phyloP scores from a whole-genome alignment of 2,113 vertebrate species.

The Macquaria ambigua region DNA sequence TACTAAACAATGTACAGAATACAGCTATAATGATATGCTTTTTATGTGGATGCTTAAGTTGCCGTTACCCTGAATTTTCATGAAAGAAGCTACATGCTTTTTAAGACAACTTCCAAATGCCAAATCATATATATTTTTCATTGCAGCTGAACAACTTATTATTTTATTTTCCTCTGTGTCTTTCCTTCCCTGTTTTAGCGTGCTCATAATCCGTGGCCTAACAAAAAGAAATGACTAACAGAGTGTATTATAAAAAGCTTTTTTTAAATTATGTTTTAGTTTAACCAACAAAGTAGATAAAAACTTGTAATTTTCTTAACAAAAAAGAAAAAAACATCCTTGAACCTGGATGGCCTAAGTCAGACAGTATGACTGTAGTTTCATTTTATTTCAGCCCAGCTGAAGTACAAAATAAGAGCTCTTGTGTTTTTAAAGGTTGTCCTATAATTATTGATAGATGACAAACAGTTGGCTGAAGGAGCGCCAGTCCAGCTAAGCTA shows the following conservation, averaged over 20 bases:
- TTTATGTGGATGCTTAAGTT: conserved; percentile 34
- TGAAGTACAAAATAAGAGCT: conserved; percentile 13
- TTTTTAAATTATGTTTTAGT: conserved; percentile 31
- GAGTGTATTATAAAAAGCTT: conserved; percentile 12
- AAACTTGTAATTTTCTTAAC: neutral
- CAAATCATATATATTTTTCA: conserved; percentile 24
- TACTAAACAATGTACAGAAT: conserved; percentile 40
- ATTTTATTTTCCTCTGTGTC: conserved; percentile 1
- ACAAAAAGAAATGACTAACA: conserved; percentile 40
- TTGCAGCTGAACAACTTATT: neutral
- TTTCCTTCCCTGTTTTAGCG: neutral
- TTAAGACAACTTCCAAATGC: conserved; percentile 19
- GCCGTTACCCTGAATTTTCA: conserved; percentile 16
- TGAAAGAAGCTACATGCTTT: neutral
- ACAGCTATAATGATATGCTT: conserved; percentile 15
- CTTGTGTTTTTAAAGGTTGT: conserved; percentile 33
- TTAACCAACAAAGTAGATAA: conserved; percentile 32
- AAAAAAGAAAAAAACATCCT: neutral
- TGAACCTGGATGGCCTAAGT: neutral
- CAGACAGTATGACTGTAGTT: neutral
- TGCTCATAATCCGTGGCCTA: conserved; percentile 26
- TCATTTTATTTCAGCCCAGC: neutral
- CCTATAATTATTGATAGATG: conserved; percentile 14
- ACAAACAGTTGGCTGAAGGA: conserved; percentile 17
- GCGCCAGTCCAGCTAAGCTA: neutral